Percentiles rank a stretch among this genome's conserved stretches.
phyloP scores from a whole-genome alignment of 1,140 invertebrate species.

The Lethrus apterus region DNA sequence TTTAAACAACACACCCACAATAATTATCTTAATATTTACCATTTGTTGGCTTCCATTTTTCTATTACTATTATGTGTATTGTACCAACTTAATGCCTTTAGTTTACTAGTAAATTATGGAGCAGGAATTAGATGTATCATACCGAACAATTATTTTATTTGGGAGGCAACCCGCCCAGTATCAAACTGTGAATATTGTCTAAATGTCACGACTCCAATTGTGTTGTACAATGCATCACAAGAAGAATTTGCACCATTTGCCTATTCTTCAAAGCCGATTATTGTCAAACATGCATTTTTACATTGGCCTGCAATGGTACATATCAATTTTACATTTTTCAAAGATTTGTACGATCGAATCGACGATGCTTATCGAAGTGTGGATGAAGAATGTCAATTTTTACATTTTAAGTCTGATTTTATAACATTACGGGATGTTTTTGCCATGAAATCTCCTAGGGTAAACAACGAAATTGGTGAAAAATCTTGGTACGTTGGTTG shows the following conservation, averaged over 20 bases:
- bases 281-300: conserved; percentile 66
- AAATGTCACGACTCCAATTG: conserved; percentile 44
- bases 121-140: conserved; percentile 62
- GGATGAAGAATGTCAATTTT: conserved; percentile 79
- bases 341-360: conserved; percentile 60
- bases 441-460: conserved; percentile 60
- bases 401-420: conserved; percentile 83
- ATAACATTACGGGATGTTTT: conserved; percentile 71
- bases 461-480: conserved; percentile 51
- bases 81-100: conserved; percentile 14
- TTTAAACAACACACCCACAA: too few relatives aligned
- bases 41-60: not conserved
- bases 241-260: conserved; percentile 61
- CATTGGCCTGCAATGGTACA: conserved; percentile 69
- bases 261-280: conserved; percentile 73
- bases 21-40: too few relatives aligned
- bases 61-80: conserved; percentile 9
- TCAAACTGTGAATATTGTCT: conserved; percentile 71
- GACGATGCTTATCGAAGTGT: conserved; percentile 58
- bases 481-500: conserved; percentile 88
- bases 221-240: conserved; percentile 57
- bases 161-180: conserved; percentile 77
- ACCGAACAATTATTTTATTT: conserved; percentile 74
- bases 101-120: conserved; percentile 17
- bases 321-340: conserved; percentile 72